phyloP scores from a whole-genome alignment of 2,113 vertebrate species.

The Acrocephalus kingi region DNA sequence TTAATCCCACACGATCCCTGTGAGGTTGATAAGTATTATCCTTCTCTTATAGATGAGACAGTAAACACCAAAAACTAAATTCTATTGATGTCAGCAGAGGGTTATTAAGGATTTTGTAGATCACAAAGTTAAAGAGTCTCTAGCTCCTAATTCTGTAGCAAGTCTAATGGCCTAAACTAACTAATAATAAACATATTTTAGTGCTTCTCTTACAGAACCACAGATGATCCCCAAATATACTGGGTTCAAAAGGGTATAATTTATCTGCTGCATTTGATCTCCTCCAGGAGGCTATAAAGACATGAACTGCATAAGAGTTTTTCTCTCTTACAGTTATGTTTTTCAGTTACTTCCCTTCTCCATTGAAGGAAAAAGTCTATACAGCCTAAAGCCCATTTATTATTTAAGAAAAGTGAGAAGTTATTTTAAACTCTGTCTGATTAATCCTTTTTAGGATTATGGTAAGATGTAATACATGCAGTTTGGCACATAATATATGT shows the following conservation, averaged over 20 bases:
- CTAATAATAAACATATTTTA: constrained; percentile 1
- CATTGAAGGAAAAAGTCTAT: neutral
- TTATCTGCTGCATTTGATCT: neutral
- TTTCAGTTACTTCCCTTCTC: neutral
- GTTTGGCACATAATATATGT: neutral
- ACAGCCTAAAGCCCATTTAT: neutral
- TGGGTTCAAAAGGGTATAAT: neutral
- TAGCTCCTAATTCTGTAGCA: neutral
- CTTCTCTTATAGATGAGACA: neutral
- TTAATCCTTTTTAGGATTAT: neutral
- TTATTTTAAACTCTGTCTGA: neutral
- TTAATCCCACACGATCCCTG: neutral
- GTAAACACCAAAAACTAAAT: constrained; percentile 7
- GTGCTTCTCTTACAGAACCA: neutral
- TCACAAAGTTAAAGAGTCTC: neutral
- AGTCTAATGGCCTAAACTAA: neutral
- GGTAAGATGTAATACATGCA: neutral
- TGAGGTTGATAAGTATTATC: constrained; percentile 28
- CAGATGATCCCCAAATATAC: neutral
- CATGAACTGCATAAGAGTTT: neutral
- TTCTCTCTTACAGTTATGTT: neutral
- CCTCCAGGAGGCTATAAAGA: neutral
- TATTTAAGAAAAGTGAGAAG: neutral
- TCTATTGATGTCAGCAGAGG: constrained; percentile 2
- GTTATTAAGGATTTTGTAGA: constrained; percentile 8